Base-by-base conservation (phyloP, 1,140 invertebrate species). In the Cydia splendana region DNA sequence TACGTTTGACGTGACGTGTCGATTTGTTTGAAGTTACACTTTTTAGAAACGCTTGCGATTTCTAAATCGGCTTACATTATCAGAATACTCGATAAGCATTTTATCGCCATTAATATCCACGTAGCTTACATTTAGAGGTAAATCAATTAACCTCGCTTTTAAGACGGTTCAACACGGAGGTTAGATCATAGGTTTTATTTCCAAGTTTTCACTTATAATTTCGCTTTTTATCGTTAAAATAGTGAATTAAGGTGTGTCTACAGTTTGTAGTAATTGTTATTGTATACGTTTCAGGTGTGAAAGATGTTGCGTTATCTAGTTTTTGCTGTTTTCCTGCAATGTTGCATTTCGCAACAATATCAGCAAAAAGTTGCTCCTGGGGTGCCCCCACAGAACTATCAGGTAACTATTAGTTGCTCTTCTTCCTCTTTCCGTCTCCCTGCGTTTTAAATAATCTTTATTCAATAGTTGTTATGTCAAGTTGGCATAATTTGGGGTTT, bases 331-430 rank as follows among this genome's bases (percentile, higher is more conserved):
- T 71, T 89, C 2, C 75, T 91, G 30, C 88, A 91, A 74, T 87
- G 87, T 74, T 80, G 80, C 0, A 80, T 90, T 76, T 87, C 85
- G 10, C 91, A 92, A 57, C 91, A 92, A 67, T 92, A 92, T 76
- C 91, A 92, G 38, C 90, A 93, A 71, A 93, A 91, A 83, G 91
- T 93, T 0, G 91, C 91, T 0, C 91, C 91, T 4, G 91, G 91
- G 4, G 91, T 93, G 0, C 91, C 91, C 0, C 91, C 91, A 28
- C 91, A 93, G 74, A 89, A 85, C 53, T 93, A 93, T 78, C 91
- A 93, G 84, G 91, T 93, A 81, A 81, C 20, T 57, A 57, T 18
- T 6, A 24, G 57, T 62, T 62, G 2, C 9, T 24, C 6, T n/a
- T 18, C 18, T 62, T 5, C 57, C 20, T 62, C n/a, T n/a, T 0